Evolutionary conservation across 2,888 invertebrate species (phyloP).

Genomic region (Pharmacophagus antenor): DNA sequence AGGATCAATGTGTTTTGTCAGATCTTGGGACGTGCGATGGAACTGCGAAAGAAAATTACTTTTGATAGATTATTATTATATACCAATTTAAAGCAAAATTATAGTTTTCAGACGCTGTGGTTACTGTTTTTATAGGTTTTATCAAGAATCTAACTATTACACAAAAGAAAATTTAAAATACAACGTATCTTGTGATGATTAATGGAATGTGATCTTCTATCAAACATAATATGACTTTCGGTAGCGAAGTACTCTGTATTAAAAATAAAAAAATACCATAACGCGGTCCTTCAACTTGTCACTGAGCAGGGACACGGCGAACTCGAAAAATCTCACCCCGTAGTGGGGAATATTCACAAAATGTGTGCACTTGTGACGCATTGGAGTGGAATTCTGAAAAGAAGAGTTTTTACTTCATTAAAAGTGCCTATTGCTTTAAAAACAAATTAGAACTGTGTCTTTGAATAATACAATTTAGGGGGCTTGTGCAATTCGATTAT

Average conservation of each 20-base stretch:
- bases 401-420: background rate
- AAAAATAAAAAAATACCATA: constrained; percentile 76
- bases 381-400: constrained; percentile 91
- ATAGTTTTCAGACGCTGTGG: background rate
- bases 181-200: too few species aligned
- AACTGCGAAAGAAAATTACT: constrained; percentile 73
- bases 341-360: constrained; percentile 91
- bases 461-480: background rate
- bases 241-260: too few species aligned
- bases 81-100: background rate
- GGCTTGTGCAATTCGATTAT: background rate
- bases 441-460: background rate
- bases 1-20: constrained; percentile 85
- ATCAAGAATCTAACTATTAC: too few species aligned
- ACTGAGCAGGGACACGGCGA: constrained; percentile 89
- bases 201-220: too few species aligned
- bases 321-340: constrained; percentile 90
- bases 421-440: background rate
- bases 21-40: constrained; percentile 87
- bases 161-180: too few species aligned
- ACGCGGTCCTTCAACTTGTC: constrained; percentile 92
- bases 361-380: constrained; percentile 94
- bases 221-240: background rate
- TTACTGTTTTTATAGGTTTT: too few species aligned
- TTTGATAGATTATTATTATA: background rate